Percentiles rank a stretch among this genome's conserved stretches.
phyloP scores from a whole-genome alignment of 2,797 vertebrate species.

The Spinus olivaceus region DNA sequence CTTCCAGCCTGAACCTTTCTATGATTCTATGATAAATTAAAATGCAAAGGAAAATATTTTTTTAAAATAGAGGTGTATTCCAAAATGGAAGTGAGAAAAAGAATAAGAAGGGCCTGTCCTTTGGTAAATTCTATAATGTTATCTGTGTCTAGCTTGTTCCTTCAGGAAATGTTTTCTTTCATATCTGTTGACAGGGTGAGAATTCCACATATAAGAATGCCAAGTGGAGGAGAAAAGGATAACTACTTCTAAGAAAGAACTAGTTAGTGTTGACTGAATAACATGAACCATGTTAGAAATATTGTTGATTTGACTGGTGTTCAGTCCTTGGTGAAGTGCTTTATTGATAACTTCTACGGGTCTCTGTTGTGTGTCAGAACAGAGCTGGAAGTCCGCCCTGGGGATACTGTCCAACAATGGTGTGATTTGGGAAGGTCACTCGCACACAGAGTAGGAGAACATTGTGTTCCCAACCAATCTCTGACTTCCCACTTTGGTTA shows the following conservation, averaged over 20 bases:
- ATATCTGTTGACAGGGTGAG: background rate
- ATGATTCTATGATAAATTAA: background rate
- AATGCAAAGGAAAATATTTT: background rate
- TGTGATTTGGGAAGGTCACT: background rate
- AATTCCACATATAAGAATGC: background rate
- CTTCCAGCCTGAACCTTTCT: background rate
- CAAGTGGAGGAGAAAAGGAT: background rate
- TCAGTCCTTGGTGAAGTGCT: background rate
- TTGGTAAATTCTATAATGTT: background rate
- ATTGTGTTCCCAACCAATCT: background rate
- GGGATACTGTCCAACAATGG: background rate
- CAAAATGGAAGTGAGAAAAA: background rate
- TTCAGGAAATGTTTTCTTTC: background rate
- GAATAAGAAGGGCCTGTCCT: background rate
- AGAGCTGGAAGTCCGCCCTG: background rate
- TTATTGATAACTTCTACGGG: background rate
- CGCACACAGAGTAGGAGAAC: background rate
- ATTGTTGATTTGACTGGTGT: background rate
- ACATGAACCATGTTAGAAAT: background rate
- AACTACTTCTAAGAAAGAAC: background rate
- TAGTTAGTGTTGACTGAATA: background rate
- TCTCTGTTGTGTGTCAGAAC: background rate
- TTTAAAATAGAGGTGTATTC: background rate
- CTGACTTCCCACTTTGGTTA: constrained; percentile 13
- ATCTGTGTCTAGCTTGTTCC: background rate